phyloP scores from a whole-genome alignment of 2,888 invertebrate species.

The Tipula vernalis region DNA sequence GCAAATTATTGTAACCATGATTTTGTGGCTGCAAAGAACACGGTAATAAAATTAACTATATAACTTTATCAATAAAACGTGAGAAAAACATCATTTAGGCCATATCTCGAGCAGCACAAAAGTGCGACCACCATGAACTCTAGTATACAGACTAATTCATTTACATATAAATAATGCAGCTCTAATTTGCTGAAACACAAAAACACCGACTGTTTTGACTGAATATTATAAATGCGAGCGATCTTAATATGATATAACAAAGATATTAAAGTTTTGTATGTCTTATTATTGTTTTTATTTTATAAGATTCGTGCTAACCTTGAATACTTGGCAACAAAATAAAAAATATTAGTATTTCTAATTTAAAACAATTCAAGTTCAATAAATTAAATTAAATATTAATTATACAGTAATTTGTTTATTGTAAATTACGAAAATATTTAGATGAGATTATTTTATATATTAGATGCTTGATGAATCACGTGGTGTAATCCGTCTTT shows the following conservation, averaged over 20 bases:
- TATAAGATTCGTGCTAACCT: not conserved
- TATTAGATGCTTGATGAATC: not conserved
- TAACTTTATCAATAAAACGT: not conserved
- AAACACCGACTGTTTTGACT: not conserved
- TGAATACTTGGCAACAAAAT: not conserved
- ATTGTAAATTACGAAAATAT: not conserved
- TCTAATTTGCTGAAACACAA: not conserved
- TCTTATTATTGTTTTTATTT: not conserved
- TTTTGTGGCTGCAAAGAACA: not conserved
- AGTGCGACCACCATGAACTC: not conserved
- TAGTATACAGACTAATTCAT: not conserved
- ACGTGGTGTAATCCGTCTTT: not conserved
- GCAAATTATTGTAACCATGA: not conserved
- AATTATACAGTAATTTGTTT: not conserved
- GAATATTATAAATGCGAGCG: not conserved
- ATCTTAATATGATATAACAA: not conserved
- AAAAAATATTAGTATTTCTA: not conserved
- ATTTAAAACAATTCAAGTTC: not conserved
- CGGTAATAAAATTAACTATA: not conserved
- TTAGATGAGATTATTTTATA: not conserved
- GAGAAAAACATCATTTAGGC: not conserved
- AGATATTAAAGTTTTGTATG: not conserved
- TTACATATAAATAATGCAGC: not conserved
- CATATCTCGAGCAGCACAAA: not conserved
- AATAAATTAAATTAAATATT: not conserved